Percentiles rank a stretch among this genome's conserved stretches.
phyloP scores from a whole-genome alignment of 1,140 invertebrate genomes.

The Drosophila kikkawai region DNA sequence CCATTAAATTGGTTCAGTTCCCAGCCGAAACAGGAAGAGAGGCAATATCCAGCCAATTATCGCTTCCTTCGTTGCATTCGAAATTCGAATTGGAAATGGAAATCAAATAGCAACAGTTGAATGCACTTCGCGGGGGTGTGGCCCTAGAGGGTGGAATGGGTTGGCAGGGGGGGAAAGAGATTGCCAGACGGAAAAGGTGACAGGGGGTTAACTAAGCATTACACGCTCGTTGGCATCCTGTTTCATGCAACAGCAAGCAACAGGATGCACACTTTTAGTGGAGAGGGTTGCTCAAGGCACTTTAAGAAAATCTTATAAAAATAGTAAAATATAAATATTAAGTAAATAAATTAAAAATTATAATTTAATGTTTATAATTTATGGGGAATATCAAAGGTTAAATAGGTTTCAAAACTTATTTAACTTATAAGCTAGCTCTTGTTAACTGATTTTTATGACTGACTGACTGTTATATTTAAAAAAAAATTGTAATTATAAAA shows the following conservation, averaged over 20 bases:
- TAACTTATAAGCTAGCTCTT: background rate
- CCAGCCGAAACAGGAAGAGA: conserved; percentile 33
- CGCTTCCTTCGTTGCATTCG: conserved; percentile 49
- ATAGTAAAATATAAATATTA: background rate
- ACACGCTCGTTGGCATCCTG: conserved; percentile 81
- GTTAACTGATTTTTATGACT: background rate
- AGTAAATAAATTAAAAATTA: background rate
- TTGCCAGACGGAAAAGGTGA: background rate
- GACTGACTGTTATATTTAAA: too few species aligned
- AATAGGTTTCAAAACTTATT: background rate
- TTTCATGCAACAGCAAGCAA: conserved; percentile 82
- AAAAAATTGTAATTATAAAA: background rate
- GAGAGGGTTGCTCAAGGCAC: conserved; percentile 56
- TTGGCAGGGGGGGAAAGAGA: background rate
- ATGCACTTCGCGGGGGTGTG: conserved; percentile 44
- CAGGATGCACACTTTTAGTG: conserved; percentile 57
- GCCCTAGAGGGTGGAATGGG: conserved; percentile 2
- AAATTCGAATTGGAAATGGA: conserved; percentile 76
- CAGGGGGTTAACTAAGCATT: conserved; percentile 47
- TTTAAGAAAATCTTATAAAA: background rate
- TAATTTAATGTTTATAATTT: background rate
- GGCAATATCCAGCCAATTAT: conserved; percentile 56
- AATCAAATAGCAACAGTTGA: conserved; percentile 63
- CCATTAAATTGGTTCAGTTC: conserved; percentile 45
- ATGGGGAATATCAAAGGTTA: background rate